A percentile compares a stretch with the other conserved stretches of the same genome.
Evolutionary conservation across 2,797 vertebrate genomes (phyloP).

Genomic region (Spinibarbus caldwelli): DNA sequence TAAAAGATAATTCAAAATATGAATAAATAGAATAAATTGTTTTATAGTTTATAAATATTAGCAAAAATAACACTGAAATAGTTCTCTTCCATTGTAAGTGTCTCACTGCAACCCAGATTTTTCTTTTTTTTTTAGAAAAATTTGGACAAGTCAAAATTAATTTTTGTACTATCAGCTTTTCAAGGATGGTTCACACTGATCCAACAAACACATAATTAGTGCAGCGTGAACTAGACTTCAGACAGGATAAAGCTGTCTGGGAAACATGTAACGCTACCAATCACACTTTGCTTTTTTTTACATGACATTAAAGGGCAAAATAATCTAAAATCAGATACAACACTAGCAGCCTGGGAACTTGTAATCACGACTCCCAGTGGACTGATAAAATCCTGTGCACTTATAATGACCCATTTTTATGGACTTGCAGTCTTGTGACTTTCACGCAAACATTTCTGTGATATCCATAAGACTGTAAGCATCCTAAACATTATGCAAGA

Average conservation of each 20-base stretch:
- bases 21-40: neutral
- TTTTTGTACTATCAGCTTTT: neutral
- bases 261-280: neutral
- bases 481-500: neutral
- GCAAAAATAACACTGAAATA: neutral
- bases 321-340: constrained; percentile 17
- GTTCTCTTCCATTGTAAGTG: neutral
- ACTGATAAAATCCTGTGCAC: constrained; percentile 13
- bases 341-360: constrained; percentile 1
- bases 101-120: no score
- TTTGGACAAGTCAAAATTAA: neutral
- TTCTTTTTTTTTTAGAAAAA: neutral
- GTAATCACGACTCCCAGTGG: neutral
- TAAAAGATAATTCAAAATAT: neutral
- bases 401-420: neutral
- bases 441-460: neutral
- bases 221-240: neutral
- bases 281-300: neutral
- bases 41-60: neutral
- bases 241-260: neutral
- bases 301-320: neutral
- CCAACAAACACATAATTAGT: neutral
- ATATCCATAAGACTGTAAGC: neutral
- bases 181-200: neutral
- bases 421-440: neutral